phyloP scores from a whole-genome alignment of 2,888 invertebrate species.

The Ectobius pallidus region DNA sequence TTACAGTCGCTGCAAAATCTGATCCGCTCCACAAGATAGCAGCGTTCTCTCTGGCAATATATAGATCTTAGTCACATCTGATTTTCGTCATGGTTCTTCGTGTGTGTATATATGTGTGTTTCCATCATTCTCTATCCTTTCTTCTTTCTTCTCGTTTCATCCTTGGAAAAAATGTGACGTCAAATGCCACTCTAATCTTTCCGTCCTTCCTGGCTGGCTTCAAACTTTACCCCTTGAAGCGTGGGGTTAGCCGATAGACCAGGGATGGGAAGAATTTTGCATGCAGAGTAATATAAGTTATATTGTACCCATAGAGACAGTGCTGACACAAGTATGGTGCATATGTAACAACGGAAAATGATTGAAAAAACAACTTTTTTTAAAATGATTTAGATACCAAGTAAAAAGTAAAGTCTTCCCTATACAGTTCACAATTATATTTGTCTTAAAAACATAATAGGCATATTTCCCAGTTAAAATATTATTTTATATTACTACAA shows the following conservation, averaged over 20 bases:
- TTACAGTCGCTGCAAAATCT: background rate
- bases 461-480: too few species aligned
- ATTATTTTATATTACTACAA: too few species aligned
- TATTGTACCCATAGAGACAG: too few species aligned
- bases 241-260: background rate
- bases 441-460: too few species aligned
- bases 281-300: too few species aligned
- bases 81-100: slow-evolving; percentile 12
- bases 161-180: slow-evolving; percentile 16
- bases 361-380: too few species aligned
- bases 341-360: too few species aligned
- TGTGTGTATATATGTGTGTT: background rate
- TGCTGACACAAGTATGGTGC: too few species aligned
- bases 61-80: slow-evolving; percentile 22
- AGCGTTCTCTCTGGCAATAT: background rate
- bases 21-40: background rate
- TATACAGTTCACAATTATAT: too few species aligned
- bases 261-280: background rate
- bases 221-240: slow-evolving; percentile 4
- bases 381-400: too few species aligned
- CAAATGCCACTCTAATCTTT: slow-evolving; percentile 18
- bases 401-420: too few species aligned
- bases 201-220: slow-evolving; percentile 19
- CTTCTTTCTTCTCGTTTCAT: background rate
- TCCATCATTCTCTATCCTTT: slow-evolving; percentile 2